A percentile compares a stretch with the other conserved stretches of the same genome.
Conservation (phyloP, 2,888 invertebrate species). For the Lasioglossum malachurum region DNA sequence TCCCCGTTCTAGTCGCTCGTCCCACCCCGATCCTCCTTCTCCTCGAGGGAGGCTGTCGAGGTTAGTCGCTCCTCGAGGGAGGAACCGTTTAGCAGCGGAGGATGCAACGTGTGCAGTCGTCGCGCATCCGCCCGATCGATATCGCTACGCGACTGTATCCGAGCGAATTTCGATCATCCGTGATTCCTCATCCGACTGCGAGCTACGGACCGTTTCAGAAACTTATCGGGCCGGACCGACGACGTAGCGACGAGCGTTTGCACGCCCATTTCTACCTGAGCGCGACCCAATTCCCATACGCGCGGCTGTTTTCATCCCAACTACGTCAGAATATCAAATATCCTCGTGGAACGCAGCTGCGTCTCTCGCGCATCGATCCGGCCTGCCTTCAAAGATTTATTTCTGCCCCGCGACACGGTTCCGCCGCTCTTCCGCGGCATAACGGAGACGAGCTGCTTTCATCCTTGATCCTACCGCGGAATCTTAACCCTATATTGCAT, state of each 20-base stretch:
- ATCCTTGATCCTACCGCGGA: not conserved
- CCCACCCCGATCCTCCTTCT: not conserved
- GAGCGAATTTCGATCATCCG: not conserved
- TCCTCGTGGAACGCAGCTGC: not conserved
- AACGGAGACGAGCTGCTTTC: not conserved
- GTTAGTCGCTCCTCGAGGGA: not conserved
- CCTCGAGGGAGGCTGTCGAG: not conserved
- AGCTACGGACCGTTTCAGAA: not conserved
- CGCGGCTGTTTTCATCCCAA: slow-evolving; percentile 9
- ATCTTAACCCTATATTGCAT: not conserved
- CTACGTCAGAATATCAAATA: slow-evolving; percentile 43
- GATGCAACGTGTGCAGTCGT: not conserved
- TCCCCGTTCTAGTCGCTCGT: not conserved
- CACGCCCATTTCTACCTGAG: slow-evolving; percentile 3
- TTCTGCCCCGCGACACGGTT: slow-evolving; percentile 2
- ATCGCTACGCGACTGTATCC: not conserved
- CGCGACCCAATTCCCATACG: slow-evolving; percentile 40
- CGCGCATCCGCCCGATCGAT: not conserved
- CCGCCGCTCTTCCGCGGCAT: not conserved
- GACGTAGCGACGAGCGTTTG: not conserved
- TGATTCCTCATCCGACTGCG: not conserved
- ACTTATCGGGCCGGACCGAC: not conserved
- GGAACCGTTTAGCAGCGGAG: not conserved
- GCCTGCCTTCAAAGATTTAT: not conserved
- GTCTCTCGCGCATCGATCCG: not conserved